phyloP scores from a whole-genome alignment of 2,888 invertebrate species.

The Cantharis lateralis region DNA sequence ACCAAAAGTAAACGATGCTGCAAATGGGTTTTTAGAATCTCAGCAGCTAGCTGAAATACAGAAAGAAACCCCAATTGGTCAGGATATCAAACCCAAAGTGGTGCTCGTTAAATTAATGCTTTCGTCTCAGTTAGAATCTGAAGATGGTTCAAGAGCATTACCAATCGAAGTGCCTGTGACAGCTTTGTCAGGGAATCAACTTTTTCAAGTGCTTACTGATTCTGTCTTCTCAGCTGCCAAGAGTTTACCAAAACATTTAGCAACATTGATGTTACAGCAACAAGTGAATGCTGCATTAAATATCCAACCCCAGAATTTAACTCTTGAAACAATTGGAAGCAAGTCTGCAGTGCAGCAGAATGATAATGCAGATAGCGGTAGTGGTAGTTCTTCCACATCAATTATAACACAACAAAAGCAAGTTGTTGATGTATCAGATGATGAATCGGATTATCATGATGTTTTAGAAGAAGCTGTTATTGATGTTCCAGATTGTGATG shows the following conservation, averaged over 20 bases:
- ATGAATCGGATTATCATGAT: background rate
- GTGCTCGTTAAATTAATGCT: constrained; percentile 75
- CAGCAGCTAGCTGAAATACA: constrained; percentile 36
- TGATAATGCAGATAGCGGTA: constrained; percentile 30
- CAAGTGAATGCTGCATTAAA: constrained; percentile 79
- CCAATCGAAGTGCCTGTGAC: constrained; percentile 89
- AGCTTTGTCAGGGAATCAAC: constrained; percentile 68
- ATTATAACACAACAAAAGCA: background rate
- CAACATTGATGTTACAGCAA: constrained; percentile 83
- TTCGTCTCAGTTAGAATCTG: constrained; percentile 77
- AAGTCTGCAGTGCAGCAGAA: constrained; percentile 42
- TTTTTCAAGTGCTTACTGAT: constrained; percentile 77
- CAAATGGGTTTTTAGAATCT: constrained; percentile 37
- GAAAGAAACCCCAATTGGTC: constrained; percentile 40
- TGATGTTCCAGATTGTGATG: constrained; percentile 5
- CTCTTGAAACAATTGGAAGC: constrained; percentile 26
- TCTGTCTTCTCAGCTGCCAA: constrained; percentile 89
- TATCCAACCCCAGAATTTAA: constrained; percentile 20
- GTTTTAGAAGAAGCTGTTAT: background rate
- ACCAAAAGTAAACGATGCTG: background rate
- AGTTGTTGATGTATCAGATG: constrained; percentile 5
- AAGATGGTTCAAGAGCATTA: constrained; percentile 68
- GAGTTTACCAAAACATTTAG: constrained; percentile 80
- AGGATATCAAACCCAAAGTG: constrained; percentile 56
- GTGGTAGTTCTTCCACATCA: background rate